These are phyloP conservation scores for Florisuga fusca DNA, from an alignment of 2,797 vertebrate genomes.

Conservation along the genomic window DNA sequence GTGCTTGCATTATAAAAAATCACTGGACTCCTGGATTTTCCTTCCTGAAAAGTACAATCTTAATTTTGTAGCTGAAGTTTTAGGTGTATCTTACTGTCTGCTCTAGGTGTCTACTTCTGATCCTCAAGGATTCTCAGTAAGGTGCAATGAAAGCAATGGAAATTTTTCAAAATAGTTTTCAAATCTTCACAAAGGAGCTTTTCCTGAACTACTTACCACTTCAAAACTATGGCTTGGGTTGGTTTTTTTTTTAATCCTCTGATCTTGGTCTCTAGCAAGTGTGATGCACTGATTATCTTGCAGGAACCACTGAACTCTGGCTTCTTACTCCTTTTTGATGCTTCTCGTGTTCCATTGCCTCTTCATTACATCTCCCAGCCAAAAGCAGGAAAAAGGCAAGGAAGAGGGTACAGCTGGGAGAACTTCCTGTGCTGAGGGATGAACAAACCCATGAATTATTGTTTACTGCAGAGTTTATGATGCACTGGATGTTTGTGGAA, in stretches of 20 bases:
- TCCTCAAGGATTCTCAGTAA: neutral
- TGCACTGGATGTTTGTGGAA: neutral
- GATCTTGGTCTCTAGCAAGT: conserved; percentile 1
- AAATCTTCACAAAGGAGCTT: neutral
- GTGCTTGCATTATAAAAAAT: neutral
- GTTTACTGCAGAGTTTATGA: neutral
- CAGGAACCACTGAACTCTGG: conserved; percentile 11
- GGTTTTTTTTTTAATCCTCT: neutral
- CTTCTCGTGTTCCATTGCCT: neutral
- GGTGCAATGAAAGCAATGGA: neutral
- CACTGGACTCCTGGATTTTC: neutral
- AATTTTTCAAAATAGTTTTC: neutral
- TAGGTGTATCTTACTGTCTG: neutral
- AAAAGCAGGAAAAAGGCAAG: neutral
- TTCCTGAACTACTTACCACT: neutral
- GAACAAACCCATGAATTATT: neutral
- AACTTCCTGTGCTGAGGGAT: neutral
- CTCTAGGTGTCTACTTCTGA: neutral
- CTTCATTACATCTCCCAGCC: neutral
- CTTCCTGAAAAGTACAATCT: neutral
- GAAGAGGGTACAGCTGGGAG: neutral
- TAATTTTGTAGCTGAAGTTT: neutral
- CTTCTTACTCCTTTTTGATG: conserved; percentile 21
- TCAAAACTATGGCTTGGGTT: neutral
- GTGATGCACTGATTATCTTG: neutral